A percentile compares a stretch with the other conserved stretches of the same genome.
Conservation (phyloP, 2,113 vertebrate genomes). For the Entosphenus tridentatus region DNA sequence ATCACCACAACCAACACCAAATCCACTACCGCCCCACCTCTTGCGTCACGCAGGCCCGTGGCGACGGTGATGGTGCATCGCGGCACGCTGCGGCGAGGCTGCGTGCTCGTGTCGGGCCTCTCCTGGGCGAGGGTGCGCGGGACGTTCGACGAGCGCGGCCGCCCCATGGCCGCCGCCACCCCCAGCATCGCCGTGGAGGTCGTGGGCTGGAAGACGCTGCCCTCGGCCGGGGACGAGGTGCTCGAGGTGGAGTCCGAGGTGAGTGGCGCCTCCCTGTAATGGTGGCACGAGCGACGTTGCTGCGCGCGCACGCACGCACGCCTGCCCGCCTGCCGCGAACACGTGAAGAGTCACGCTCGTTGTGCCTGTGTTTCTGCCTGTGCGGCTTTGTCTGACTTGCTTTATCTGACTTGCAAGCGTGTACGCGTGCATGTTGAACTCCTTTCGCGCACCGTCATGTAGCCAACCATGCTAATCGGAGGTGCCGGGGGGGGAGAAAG, state of each 20-base stretch:
- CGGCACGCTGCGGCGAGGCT: slow-evolving; percentile 50
- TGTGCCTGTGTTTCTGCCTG: not conserved
- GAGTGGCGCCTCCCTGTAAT: slow-evolving; percentile 8
- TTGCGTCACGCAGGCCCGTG: slow-evolving; percentile 20
- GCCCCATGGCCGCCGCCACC: slow-evolving; percentile 23
- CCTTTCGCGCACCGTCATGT: too few relatives aligned
- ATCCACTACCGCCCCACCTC: too few relatives aligned
- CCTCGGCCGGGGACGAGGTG: slow-evolving; percentile 60
- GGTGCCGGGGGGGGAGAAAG: too few relatives aligned
- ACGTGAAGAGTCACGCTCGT: not conserved
- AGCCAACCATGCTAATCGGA: too few relatives aligned
- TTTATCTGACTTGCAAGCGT: slow-evolving; percentile 26
- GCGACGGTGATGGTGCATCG: slow-evolving; percentile 62
- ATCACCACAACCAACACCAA: too few relatives aligned
- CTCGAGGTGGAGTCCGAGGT: slow-evolving; percentile 90
- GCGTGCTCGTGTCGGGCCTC: slow-evolving; percentile 52
- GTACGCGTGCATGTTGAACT: too few relatives aligned
- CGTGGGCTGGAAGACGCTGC: slow-evolving; percentile 65
- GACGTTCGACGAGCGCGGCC: slow-evolving; percentile 56
- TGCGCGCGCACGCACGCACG: not conserved
- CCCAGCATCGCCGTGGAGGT: slow-evolving; percentile 56
- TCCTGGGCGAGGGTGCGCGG: slow-evolving; percentile 72
- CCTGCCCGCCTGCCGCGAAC: not conserved
- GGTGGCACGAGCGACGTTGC: not conserved
- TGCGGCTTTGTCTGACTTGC: too few relatives aligned